Base-by-base conservation (phyloP, 2,888 invertebrate genomes). In the Tinea pellionella region DNA sequence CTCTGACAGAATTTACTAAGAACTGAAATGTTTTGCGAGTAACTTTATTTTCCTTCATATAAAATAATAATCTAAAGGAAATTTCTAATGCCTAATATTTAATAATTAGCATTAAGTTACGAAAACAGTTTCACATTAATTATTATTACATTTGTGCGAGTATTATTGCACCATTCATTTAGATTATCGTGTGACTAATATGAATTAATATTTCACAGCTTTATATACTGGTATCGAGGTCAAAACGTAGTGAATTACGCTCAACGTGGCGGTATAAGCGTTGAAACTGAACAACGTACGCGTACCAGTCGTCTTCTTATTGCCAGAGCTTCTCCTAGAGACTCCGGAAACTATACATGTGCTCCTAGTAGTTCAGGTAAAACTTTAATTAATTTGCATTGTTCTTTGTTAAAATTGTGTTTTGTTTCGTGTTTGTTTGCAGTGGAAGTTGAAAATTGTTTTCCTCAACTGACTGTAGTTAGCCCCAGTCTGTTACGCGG, bases 261-360 rank as follows among this genome's bases (percentile, higher is more conserved):
- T 19, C 93, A 91, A 63, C 90, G 95, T 61, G 95, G 94, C 60
- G 96, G 96, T 59, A 95, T 96, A 73, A 94, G 93, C 73, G 90
- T 96, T 66, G 93, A 95, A 77, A 95, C 95, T 18, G 95, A 95
- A 77, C 94, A 94, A 73, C 92, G 94, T 59, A 92, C 93, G 60
- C 93, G 95, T 63, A 95, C 95, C 61, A 95, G 95, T 67, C 92
- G 95, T 68, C 89, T 96, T 65, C 90, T 95, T 68, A 94, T 96
- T 71, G 94, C 95, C 61, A 92, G 95, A 70, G 96, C 96, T 51
- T 91, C 93, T 66, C 91, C 95, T 43, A 88, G 92, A 61, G 95
- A 96, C 88, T 94, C 93, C 55, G 96, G 96, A 68, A 96, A 96
- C 89, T 96, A 96, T 78, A 96, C 96, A 62, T 96, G 96, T 79